Evolutionary conservation across 2,113 vertebrate genomes (phyloP), one percentile per base, ranked within the genome.

Genomic region (Oncorhynchus tshawytscha): DNA sequence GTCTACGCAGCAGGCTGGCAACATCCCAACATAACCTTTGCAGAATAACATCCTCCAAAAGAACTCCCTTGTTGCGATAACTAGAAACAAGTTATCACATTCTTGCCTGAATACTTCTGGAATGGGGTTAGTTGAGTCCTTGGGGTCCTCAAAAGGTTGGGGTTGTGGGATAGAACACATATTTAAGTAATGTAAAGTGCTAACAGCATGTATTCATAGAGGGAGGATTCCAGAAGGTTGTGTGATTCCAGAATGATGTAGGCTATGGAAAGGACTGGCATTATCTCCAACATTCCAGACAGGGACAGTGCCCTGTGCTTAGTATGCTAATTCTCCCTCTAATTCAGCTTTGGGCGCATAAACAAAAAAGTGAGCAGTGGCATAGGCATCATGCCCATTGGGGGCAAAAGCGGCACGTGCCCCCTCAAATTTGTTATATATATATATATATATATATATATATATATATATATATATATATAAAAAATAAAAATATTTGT

Each of bases 281-380:
- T 11, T n/a, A 12, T 70, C n/a, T 70, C 62, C 27, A 45, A 57
- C 27, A 72, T 22, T 18, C 39, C 83, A 4, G 27, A 70, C 45
- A 75, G 67, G 75, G 77, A 31, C 51, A 77, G 67, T 39, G 59
- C 59, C 59, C 3, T 68, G 59, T 86, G 9, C 69, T 88, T 88
- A 88, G 85, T 87, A 92, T 91, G 90, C 88, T 90, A 91, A 92
- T 89, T 89, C 85, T 48, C 72, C 24, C 54, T 65, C 81, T 88
- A 87, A 90, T 87, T 86, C 81, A 86, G 74, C 20, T 67, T 75
- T 20, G 74, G 77, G 66, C 79, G 13, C 70, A 79, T 73, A 85
- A 84, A 83, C 79, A 85, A 22, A 85, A 83, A 86, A 88, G 85
- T 85, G 74, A 87, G 81, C 83, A 85, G 74, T 81, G 39, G 9